These are phyloP conservation scores for Lacerta bilineata DNA, from an alignment of 2,797 vertebrate genomes.

Conservation along the genomic window DNA sequence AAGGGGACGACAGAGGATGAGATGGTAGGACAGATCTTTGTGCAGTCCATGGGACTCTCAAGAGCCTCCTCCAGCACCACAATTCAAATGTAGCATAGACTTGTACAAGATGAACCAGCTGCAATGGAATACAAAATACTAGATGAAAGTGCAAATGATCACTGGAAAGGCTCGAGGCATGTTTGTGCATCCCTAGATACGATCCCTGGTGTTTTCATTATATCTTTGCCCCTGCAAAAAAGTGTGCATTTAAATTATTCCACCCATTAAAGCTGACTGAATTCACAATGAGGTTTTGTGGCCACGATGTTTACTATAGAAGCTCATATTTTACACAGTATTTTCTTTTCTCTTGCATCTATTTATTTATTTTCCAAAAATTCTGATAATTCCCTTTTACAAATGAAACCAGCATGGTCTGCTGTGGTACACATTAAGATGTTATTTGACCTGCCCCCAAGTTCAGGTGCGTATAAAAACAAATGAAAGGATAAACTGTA, in stretches of 20 bases:
- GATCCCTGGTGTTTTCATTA: too few relatives aligned
- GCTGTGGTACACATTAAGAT: conserved; percentile 57
- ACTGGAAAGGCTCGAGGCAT: too few relatives aligned
- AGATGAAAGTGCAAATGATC: too few relatives aligned
- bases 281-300: conserved; percentile 32
- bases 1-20: too few relatives aligned
- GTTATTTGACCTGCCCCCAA: conserved; percentile 63
- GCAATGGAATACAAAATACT: too few relatives aligned
- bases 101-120: too few relatives aligned
- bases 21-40: too few relatives aligned
- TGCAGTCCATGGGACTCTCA: too few relatives aligned
- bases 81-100: too few relatives aligned
- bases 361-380: conserved; percentile 32
- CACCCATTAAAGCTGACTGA: conserved; percentile 16
- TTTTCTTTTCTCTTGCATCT: conserved; percentile 49
- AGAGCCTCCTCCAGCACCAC: too few relatives aligned
- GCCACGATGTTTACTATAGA: conserved; percentile 16
- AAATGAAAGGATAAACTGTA: conserved; percentile 67
- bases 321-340: conserved; percentile 34
- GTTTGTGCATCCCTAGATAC: too few relatives aligned
- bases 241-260: not conserved
- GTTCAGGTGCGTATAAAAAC: conserved; percentile 78
- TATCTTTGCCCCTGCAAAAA: not conserved
- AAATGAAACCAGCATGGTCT: conserved; percentile 70
- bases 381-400: conserved; percentile 51